phyloP scores from a whole-genome alignment of 2,797 vertebrate genomes.

The Mallotus villosus region DNA sequence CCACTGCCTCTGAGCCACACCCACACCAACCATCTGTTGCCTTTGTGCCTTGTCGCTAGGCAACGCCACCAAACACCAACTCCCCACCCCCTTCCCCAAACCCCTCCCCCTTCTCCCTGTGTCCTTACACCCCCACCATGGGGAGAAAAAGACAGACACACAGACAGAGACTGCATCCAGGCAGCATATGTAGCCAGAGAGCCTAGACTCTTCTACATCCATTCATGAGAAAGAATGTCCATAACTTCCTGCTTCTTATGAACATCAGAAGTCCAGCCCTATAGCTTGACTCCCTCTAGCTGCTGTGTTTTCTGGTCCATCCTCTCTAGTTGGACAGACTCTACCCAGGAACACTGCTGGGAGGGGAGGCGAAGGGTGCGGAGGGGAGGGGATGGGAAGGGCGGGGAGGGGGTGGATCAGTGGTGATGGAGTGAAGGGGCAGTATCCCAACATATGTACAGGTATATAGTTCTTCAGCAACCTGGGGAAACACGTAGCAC shows the following conservation, averaged over 20 bases:
- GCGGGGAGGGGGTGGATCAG: no score
- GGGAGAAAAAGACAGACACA: neutral
- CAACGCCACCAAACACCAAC: neutral
- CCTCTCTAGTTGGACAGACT: no score
- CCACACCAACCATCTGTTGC: slow-evolving; percentile 73
- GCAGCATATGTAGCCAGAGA: slow-evolving; percentile 18
- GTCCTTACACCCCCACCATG: neutral
- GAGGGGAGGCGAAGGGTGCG: no score
- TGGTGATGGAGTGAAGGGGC: no score
- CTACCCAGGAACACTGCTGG: no score
- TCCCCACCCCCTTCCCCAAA: neutral
- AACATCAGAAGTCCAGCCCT: neutral
- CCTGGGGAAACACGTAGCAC: no score
- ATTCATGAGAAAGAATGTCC: neutral
- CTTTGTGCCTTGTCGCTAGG: slow-evolving; percentile 75
- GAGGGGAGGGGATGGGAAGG: no score
- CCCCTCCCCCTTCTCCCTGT: neutral
- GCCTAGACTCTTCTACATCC: neutral
- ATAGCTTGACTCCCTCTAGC: neutral
- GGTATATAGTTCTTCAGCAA: no score
- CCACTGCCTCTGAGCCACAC: slow-evolving; percentile 42
- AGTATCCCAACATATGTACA: no score
- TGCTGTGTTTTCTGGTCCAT: neutral
- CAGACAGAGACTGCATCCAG: slow-evolving; percentile 18
- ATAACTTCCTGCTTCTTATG: neutral